Conservation (phyloP, 2,888 invertebrate genomes). For the Xanthostigma xanthostigma region DNA sequence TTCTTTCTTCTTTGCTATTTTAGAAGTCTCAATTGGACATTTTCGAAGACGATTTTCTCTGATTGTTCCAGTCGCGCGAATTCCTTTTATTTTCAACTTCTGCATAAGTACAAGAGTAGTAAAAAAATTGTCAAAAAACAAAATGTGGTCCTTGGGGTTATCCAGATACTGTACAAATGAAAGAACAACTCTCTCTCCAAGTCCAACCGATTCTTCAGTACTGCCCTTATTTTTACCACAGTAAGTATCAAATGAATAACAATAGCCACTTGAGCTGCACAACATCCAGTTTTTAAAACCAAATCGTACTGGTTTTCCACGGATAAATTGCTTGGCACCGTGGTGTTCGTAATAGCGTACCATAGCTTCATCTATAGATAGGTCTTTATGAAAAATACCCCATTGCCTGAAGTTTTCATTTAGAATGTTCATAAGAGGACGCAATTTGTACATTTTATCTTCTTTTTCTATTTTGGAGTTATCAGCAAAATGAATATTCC, state of each 20-base stretch:
- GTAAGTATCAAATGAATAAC: constrained; percentile 15
- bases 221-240: constrained; percentile 10
- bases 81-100: background rate
- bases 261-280: constrained; percentile 15
- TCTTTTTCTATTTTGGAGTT: constrained; percentile 8
- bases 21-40: background rate
- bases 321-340: constrained; percentile 16
- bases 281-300: constrained; percentile 18
- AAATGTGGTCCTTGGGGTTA: background rate
- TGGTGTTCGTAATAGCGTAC: constrained; percentile 17
- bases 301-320: constrained; percentile 17
- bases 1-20: constrained; percentile 4
- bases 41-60: background rate
- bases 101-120: background rate
- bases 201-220: background rate
- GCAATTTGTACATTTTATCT: constrained; percentile 13
- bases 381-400: constrained; percentile 13
- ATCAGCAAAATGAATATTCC: constrained; percentile 11
- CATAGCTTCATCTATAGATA: constrained; percentile 17
- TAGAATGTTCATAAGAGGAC: constrained; percentile 11
- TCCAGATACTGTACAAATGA: constrained; percentile 8
- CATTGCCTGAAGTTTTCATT: constrained; percentile 13
- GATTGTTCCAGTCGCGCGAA: background rate
- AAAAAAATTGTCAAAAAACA: constrained; percentile 1
- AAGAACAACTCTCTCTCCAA: constrained; percentile 13